phyloP scores from a whole-genome alignment of 2,797 vertebrate genomes.

The Semaprochilodus insignis region DNA sequence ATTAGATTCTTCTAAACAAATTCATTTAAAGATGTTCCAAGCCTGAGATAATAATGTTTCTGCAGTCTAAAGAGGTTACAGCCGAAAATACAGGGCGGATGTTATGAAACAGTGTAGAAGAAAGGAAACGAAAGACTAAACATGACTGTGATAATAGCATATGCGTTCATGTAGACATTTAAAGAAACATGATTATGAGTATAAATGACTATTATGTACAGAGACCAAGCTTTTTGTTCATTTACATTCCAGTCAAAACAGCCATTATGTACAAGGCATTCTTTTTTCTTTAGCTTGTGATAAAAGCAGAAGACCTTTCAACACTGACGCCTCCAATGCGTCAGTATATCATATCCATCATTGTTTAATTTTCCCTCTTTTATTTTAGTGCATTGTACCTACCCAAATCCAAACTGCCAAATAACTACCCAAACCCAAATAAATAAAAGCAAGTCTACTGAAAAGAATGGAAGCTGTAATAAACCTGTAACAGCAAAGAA shows the following conservation, averaged over 20 bases:
- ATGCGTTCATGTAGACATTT: not conserved
- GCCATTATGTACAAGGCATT: not conserved
- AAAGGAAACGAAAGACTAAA: not conserved
- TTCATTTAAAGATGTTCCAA: not conserved
- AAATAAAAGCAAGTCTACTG: too few relatives aligned
- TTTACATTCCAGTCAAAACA: not conserved
- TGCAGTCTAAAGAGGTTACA: not conserved
- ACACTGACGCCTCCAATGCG: too few relatives aligned
- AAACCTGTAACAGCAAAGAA: too few relatives aligned
- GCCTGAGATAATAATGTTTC: not conserved
- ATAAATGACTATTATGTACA: not conserved
- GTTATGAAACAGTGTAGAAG: too few relatives aligned
- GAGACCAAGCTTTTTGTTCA: not conserved
- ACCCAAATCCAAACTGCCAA: too few relatives aligned
- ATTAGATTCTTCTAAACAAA: not conserved
- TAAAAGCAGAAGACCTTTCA: not conserved
- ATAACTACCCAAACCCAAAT: too few relatives aligned
- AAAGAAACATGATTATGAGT: not conserved
- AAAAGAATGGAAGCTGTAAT: too few relatives aligned
- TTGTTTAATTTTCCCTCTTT: too few relatives aligned
- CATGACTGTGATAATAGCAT: constrained; percentile 1
- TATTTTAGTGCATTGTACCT: too few relatives aligned
- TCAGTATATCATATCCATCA: too few relatives aligned
- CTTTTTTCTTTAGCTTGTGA: not conserved
- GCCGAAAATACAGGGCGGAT: not conserved